These are phyloP conservation scores for Syrmaticus mikado DNA, from an alignment of 2,113 vertebrate species.

Conservation along the genomic window DNA sequence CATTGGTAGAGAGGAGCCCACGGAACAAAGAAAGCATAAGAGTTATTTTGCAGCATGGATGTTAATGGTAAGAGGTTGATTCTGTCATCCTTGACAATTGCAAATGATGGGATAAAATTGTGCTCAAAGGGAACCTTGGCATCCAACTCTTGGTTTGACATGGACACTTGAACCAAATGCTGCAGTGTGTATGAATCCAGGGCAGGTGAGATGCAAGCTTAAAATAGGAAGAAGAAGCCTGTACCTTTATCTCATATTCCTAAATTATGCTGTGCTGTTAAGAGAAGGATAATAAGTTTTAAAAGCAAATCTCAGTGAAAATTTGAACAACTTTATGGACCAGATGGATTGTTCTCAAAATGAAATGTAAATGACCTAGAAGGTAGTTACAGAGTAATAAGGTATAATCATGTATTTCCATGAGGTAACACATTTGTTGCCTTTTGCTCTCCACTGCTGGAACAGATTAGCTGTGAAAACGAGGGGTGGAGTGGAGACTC, in stretches of 20 bases:
- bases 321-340: background rate
- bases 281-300: background rate
- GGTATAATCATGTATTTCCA: background rate
- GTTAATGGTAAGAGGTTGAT: background rate
- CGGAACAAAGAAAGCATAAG: rapidly evolving
- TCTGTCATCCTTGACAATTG: background rate
- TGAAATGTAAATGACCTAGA: background rate
- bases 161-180: rapidly evolving
- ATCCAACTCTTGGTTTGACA: background rate
- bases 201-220: background rate
- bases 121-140: background rate
- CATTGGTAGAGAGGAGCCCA: background rate
- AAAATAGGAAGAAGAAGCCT: background rate
- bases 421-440: background rate
- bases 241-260: background rate
- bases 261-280: background rate
- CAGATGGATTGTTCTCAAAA: background rate
- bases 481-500: background rate
- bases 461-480: background rate
- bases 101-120: background rate
- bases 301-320: background rate
- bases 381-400: background rate
- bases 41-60: background rate
- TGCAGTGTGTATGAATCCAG: rapidly evolving
- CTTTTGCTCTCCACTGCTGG: background rate